Evolutionary conservation across 2,888 invertebrate species (phyloP), one percentile per base, ranked within the genome.

Genomic region (Monochamus alternatus): DNA sequence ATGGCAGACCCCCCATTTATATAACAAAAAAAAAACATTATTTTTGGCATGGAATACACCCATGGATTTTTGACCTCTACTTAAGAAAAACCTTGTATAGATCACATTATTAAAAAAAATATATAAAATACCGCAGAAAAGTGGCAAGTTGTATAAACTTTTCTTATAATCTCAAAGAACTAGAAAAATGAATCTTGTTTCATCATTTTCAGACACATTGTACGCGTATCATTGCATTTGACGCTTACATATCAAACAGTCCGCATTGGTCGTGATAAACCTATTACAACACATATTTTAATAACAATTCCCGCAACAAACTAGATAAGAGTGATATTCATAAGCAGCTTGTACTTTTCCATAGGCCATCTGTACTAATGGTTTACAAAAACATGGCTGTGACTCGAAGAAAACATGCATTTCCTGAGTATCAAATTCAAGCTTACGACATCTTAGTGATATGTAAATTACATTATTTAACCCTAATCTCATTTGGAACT

Each of bases 331-430:
- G 31, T 55, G 47, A 64, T 38, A 47, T 47, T 64, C 47, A 64
- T 7, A 31, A 67, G 43, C 38, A 9, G 47, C 44, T 64, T 47
- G 64, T 64, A 64, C 14, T 64, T 64, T 64, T 64, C 64, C 63
- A 58, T 52, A 44, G 60, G 74, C 75, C 79, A 77, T 77, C 77
- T 79, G 75, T 66, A 75, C 74, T 70, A 69, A 75, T 77, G 72
- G 67, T 74, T 68, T 64, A 65, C 69, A 55, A 74, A 71, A 75
- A 75, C 65, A 70, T 62, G 73, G 60, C 38, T 58, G 64, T 32
- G 60, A 59, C 44, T 74, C 64, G 76, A 68, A 78, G 59, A 72
- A 63, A 75, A 77, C 78, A 73, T 76, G 66, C 70, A 70, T 76
- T 73, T 73, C 73, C 76, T 69, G 75, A 47, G 51, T 62, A 60